Base-by-base conservation (phyloP, 2,888 invertebrate genomes). In the Microplitis manilae region DNA sequence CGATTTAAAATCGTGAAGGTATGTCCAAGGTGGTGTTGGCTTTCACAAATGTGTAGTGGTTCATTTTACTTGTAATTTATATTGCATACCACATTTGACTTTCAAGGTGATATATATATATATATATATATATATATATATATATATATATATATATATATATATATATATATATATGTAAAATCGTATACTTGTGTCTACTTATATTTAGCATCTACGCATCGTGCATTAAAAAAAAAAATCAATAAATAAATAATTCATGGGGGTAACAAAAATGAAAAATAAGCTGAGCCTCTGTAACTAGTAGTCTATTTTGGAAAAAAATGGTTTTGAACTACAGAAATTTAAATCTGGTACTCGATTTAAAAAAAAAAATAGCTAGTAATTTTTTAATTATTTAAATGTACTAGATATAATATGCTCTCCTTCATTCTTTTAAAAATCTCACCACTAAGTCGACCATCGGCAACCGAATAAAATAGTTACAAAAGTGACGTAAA, bases 11-110 rank as follows among this genome's bases (percentile, higher is more conserved):
- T 76, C 76, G 71, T 76, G 76, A 13, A 62, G 76, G 76, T 71
- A 76, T 76, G 71, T 50, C 65, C 71, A 71, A 76, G 76, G 76
- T 71, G 64, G 64, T 62, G n/a, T 15, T 62, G 20, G 50, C 64
- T 75, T 70, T 69, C 70, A 71, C 67, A 50, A 64, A 20, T 60
- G 65, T 50, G 59, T 59, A 40, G 71, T 71, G 71, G 50, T 50
- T 50, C 13, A 50, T 50, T 50, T 8, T 50, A 50, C 1, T 50
- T 50, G 9, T 41, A 41, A 30, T 41, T 76, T 65, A 76, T 68
- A 71, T 76, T 76, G 71, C 71, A 65, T 73, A 40, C 39, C 67
- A 50, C 70, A 38, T 76, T 71, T 62, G 50, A 75, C 76, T 76
- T 70, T 70, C 67, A 76, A 62, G 40, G 69, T 69, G 75, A 38